Evolutionary conservation across 2,797 vertebrate genomes (phyloP).

Genomic region (Podargus strigoides): DNA sequence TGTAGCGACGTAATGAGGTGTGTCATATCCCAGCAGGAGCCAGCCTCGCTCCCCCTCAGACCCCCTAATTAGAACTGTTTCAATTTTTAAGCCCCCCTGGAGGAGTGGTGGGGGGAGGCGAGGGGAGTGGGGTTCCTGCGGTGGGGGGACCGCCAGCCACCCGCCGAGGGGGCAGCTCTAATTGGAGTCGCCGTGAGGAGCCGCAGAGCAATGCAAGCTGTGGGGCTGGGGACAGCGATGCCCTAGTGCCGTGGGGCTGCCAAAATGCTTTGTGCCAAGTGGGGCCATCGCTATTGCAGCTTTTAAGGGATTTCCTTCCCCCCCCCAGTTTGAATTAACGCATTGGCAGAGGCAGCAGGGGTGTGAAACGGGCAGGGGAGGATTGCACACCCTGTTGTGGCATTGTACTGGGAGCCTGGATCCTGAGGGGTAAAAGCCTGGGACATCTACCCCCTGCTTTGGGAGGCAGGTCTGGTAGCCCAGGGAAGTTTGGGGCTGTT

Average conservation of each 20-base stretch:
- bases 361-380: neutral
- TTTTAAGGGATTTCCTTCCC: neutral
- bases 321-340: neutral
- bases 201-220: accelerated
- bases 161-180: neutral
- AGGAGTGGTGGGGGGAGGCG: neutral
- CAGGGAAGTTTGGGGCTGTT: neutral
- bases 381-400: neutral
- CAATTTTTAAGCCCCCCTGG: slow-evolving; percentile 34
- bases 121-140: neutral
- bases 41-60: slow-evolving; percentile 10
- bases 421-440: neutral
- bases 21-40: slow-evolving; percentile 57
- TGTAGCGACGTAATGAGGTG: slow-evolving; percentile 61
- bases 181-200: neutral
- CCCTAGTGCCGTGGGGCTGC: neutral
- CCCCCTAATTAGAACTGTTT: slow-evolving; percentile 68
- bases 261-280: neutral
- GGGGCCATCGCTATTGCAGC: neutral
- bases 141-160: neutral
- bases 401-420: neutral
- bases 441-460: neutral
- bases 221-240: neutral
- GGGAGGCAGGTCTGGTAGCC: neutral
- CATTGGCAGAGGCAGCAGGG: neutral